Evolutionary conservation across 2,888 invertebrate species (phyloP).

Genomic region (Timandra comae): DNA sequence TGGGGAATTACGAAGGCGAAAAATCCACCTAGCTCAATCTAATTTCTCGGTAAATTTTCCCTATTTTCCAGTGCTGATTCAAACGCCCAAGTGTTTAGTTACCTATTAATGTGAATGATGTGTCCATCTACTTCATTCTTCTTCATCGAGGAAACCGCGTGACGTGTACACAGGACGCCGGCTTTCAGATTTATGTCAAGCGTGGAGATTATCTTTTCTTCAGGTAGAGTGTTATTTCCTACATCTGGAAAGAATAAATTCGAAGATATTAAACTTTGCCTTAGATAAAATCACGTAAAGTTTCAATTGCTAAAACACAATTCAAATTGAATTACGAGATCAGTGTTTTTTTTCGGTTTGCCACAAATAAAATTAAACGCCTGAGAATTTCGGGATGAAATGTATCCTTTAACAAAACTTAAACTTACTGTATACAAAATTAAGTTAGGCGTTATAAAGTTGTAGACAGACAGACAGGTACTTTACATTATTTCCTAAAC

Average conservation of each 20-base stretch:
- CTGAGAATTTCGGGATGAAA: no score
- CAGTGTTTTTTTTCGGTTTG: background rate
- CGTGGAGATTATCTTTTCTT: conserved; percentile 30
- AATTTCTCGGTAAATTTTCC: no score
- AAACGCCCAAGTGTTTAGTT: conserved; percentile 1
- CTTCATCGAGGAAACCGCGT: conserved; percentile 66
- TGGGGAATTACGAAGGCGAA: no score
- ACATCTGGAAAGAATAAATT: conserved; percentile 24
- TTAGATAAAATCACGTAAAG: background rate
- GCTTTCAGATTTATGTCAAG: conserved; percentile 68
- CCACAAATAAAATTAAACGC: no score
- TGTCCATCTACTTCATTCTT: conserved; percentile 53
- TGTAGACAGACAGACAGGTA: no score
- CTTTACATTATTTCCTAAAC: no score
- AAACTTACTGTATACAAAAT: no score
- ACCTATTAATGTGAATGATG: conserved; percentile 67
- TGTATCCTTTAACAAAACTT: no score
- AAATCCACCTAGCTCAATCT: no score
- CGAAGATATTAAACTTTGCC: conserved; percentile 2
- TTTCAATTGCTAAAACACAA: background rate
- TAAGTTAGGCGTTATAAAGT: no score
- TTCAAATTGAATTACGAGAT: background rate
- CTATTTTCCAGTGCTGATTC: background rate
- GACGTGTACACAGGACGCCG: conserved; percentile 56
- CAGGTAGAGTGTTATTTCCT: conserved; percentile 27